Evolutionary conservation across 2,113 vertebrate species (phyloP).

Genomic region (Ciconia maguari): DNA sequence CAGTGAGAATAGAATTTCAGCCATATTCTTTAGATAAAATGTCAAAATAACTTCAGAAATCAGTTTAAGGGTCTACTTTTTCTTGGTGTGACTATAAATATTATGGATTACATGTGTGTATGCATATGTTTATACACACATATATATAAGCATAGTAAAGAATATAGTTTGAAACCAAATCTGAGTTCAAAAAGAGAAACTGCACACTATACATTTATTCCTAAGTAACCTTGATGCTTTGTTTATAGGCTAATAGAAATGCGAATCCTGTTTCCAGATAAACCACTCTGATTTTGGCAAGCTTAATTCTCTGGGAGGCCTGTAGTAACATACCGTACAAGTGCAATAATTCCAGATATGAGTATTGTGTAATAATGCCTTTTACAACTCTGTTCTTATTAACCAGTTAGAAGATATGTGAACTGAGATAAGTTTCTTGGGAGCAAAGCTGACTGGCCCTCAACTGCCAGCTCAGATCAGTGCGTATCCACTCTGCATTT

Average conservation of each 20-base stretch:
- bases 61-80: not conserved
- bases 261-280: not conserved
- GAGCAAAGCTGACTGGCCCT: not conserved
- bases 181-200: not conserved
- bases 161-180: not conserved
- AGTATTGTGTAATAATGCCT: not conserved
- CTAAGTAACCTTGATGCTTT: not conserved
- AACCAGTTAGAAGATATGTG: not conserved
- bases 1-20: not conserved
- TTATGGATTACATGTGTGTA: not conserved
- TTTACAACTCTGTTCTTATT: not conserved
- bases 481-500: not conserved
- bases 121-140: not conserved
- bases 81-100: not conserved
- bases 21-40: not conserved
- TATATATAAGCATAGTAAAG: not conserved
- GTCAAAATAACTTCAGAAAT: not conserved
- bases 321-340: not conserved
- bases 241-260: conserved; percentile 5
- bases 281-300: not conserved
- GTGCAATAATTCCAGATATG: not conserved
- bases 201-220: not conserved
- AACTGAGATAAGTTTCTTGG: not conserved
- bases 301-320: not conserved
- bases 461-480: not conserved